Percentiles rank a stretch among this genome's conserved stretches.
Conservation (phyloP, 1,140 invertebrate genomes). For the Diuraphis noxia region DNA sequence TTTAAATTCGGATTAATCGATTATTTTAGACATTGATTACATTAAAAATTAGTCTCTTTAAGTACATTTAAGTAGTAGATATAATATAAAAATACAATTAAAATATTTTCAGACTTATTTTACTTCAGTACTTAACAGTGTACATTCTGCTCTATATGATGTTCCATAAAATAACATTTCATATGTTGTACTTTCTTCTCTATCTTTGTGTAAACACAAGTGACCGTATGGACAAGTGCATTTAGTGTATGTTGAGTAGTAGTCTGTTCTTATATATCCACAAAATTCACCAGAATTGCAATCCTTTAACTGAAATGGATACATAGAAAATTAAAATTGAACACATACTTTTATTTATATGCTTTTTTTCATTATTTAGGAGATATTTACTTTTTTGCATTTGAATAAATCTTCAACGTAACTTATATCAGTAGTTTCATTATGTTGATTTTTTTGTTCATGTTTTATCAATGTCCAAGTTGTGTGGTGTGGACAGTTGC, state of each 20-base stretch:
- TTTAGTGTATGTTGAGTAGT: conserved; percentile 67
- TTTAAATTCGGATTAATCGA: conserved; percentile 28
- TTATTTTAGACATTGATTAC: background rate
- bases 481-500: conserved; percentile 36
- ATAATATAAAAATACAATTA: background rate
- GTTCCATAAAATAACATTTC: conserved; percentile 65
- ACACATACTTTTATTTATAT: background rate
- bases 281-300: conserved; percentile 63
- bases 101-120: conserved; percentile 13
- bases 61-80: background rate
- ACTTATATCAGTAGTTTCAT: background rate
- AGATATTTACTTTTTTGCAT: conserved; percentile 38
- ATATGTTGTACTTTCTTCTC: conserved; percentile 61
- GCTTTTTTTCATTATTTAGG: background rate
- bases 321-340: background rate
- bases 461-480: conserved; percentile 29
- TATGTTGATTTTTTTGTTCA: conserved; percentile 43
- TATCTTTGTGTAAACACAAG: conserved; percentile 65
- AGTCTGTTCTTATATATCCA: conserved; percentile 62
- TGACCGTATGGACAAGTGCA: conserved; percentile 67
- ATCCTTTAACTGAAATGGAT: conserved; percentile 60
- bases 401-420: conserved; percentile 35
- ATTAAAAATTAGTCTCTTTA: background rate
- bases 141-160: conserved; percentile 66
- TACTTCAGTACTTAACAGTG: conserved; percentile 48